Evolutionary conservation across 2,797 vertebrate genomes (phyloP).

Genomic region (Leptatherina wallacei): DNA sequence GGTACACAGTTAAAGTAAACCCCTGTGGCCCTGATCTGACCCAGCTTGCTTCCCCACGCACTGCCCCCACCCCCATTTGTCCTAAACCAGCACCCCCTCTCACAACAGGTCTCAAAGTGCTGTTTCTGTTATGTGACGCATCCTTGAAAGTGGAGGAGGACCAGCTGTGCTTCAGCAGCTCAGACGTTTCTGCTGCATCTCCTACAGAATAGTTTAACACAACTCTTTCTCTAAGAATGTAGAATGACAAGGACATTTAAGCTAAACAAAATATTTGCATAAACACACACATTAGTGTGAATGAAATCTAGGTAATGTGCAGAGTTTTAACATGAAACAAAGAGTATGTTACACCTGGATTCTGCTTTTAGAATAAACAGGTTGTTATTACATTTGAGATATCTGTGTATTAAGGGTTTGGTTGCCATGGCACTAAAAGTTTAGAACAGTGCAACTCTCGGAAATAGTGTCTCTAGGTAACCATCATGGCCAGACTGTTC

Average conservation of each 20-base stretch:
- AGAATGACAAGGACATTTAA: background rate
- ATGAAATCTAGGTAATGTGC: background rate
- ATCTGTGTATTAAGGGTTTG: slow-evolving; percentile 38
- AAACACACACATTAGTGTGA: background rate
- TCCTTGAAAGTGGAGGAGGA: slow-evolving; percentile 43
- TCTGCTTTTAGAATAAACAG: slow-evolving; percentile 3
- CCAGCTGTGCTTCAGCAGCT: slow-evolving; percentile 61
- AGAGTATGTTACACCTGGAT: slow-evolving; percentile 9
- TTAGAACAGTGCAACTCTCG: slow-evolving; percentile 44
- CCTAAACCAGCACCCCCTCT: slow-evolving; percentile 34
- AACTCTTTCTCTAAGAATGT: background rate
- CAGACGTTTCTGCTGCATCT: slow-evolving; percentile 66
- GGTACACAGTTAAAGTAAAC: slow-evolving; percentile 75
- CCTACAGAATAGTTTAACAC: slow-evolving; percentile 11
- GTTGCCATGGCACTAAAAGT: slow-evolving; percentile 53
- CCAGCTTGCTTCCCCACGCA: slow-evolving; percentile 45
- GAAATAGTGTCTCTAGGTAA: slow-evolving; percentile 51
- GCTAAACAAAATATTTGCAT: background rate
- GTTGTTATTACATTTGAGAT: slow-evolving; percentile 34
- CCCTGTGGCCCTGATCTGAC: slow-evolving; percentile 58
- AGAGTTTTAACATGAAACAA: slow-evolving; percentile 7
- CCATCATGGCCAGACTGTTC: slow-evolving; percentile 43
- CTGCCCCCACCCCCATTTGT: slow-evolving; percentile 6
- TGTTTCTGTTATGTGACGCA: slow-evolving; percentile 44
- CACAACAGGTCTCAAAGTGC: slow-evolving; percentile 37